Base-by-base conservation (phyloP, 2,888 invertebrate genomes). In the Atherix ibis region DNA sequence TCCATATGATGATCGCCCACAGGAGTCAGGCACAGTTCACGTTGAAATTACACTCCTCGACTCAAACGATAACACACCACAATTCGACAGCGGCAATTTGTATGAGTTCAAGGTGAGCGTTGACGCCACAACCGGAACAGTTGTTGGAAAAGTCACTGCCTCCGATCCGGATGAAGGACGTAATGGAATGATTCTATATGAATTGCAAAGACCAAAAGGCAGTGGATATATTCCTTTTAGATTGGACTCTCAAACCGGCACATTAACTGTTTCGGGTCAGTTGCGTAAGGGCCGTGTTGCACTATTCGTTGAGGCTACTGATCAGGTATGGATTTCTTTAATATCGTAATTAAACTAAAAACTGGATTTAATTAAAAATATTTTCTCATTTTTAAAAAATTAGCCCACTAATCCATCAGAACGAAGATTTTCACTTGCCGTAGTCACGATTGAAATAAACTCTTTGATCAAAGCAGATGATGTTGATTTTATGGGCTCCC, bases 1-100 rank as follows among this genome's bases (percentile, higher is more conserved):
- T 1, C 58, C 64, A 1, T 72, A 62, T 39, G 48, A 60, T 29
- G 48, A 52, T 0, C 51, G 52, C 1, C 53, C 54, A 2, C 34
- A 43, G 19, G 55, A 53, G 1, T 53, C 58, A 12, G 69, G 70
- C 28, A 66, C 65, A 16, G 85, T 84, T 0, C 71, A 71, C 26
- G 80, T 88, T 0, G 83, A 84, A 61, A 79, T 91, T 2, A 78
- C 80, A 0, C 57, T 91, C 17, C 63, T 83, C 0, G 91, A 92
- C 52, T 83, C 89, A 12, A 92, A 92, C 52, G 91, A 92, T 52
- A 89, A 91, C 48, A 83, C 82, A 46, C 91, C 92, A 1, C 73
- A 74, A 17, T 91, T 89, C 50, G 69, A 82, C 16, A 81, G 84
- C 4, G 79, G 74, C 36, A 87, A 87, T 55, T 64, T 87, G 4